phyloP scores from a whole-genome alignment of 1,140 invertebrate species.

The Drosophila rhopaloa region DNA sequence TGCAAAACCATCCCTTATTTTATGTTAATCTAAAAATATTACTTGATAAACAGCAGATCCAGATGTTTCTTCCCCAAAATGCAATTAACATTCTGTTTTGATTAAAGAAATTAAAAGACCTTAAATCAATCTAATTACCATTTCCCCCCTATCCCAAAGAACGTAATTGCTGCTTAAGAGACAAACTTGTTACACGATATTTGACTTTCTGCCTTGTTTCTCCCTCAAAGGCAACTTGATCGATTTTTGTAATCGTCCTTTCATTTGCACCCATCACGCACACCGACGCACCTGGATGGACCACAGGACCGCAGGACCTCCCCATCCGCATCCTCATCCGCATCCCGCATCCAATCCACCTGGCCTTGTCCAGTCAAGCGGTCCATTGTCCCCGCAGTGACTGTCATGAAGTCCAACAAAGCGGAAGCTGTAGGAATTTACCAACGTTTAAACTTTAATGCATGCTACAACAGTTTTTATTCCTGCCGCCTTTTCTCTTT shows the following conservation, averaged over 20 bases:
- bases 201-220: constrained; percentile 17
- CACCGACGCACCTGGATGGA: constrained; percentile 42
- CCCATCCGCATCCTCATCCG: not conserved
- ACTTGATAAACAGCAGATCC: too few species aligned
- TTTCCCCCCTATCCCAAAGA: not conserved
- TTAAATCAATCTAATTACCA: not conserved
- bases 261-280: constrained; percentile 56
- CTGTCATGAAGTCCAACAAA: constrained; percentile 65
- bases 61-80: too few species aligned
- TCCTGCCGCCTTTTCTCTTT: constrained; percentile 29
- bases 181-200: constrained; percentile 10
- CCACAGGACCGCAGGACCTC: constrained; percentile 14
- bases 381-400: constrained; percentile 55
- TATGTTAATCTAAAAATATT: too few species aligned
- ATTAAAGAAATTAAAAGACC: not conserved
- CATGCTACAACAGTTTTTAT: constrained; percentile 71
- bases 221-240: constrained; percentile 43
- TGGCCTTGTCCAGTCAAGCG: constrained; percentile 47
- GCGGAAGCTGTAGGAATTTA: constrained; percentile 82
- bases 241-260: constrained; percentile 54
- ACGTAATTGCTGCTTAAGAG: not conserved
- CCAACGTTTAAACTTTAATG: constrained; percentile 82
- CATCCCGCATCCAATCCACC: not conserved
- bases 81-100: too few species aligned
- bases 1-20: too few species aligned